A percentile compares a stretch with the other conserved stretches of the same genome.
Evolutionary conservation across 2,797 vertebrate genomes (phyloP).

Genomic region (Echiichthys vipera): DNA sequence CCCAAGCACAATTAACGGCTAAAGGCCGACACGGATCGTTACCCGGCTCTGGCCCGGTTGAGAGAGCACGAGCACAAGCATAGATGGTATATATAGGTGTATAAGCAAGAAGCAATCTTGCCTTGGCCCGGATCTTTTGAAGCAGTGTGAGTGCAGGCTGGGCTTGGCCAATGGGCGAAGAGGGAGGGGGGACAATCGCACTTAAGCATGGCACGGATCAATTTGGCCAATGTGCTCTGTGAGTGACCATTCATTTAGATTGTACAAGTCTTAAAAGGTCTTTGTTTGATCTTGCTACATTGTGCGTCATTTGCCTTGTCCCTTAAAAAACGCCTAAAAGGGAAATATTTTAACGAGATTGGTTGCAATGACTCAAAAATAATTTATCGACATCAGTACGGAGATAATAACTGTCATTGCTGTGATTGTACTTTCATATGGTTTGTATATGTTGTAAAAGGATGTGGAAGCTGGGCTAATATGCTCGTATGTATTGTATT

Average conservation of each 20-base stretch:
- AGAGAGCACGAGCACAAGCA: too few species aligned
- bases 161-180: too few species aligned
- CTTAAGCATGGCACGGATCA: too few species aligned
- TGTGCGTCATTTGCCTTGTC: not conserved
- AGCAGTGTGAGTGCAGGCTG: too few species aligned
- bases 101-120: too few species aligned
- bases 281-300: constrained; percentile 11
- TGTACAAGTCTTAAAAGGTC: constrained; percentile 1
- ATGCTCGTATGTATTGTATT: not conserved
- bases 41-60: too few species aligned
- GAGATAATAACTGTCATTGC: constrained; percentile 27
- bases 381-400: constrained; percentile 8
- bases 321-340: not conserved
- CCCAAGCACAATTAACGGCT: too few species aligned
- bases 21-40: too few species aligned
- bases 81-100: too few species aligned
- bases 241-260: constrained; percentile 16
- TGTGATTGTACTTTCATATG: not conserved
- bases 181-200: too few species aligned
- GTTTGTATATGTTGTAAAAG: not conserved
- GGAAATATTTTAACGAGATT: constrained; percentile 32
- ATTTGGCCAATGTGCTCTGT: too few species aligned
- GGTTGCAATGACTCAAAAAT: constrained; percentile 30
- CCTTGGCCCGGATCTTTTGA: too few species aligned
- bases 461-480: not conserved